phyloP scores from a whole-genome alignment of 2,888 invertebrate genomes.

The Eugnorisma glareosa region DNA sequence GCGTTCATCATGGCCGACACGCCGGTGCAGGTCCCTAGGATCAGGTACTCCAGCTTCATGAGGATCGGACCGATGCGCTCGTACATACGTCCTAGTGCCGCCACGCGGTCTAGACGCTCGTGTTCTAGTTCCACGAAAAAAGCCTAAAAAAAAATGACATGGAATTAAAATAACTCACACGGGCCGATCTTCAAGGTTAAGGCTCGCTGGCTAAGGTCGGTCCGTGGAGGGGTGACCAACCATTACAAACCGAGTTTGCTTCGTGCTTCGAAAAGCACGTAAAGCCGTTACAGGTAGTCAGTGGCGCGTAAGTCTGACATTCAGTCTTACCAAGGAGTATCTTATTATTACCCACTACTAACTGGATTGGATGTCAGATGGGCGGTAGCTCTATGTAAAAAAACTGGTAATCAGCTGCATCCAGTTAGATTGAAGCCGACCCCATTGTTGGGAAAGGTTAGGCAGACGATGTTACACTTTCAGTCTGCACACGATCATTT shows the following conservation, averaged over 20 bases:
- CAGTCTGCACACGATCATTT: too few species aligned
- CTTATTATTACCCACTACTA: neutral
- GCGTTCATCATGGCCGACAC: slow-evolving; percentile 93
- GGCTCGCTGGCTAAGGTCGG: neutral
- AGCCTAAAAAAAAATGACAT: slow-evolving; percentile 81
- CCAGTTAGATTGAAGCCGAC: neutral
- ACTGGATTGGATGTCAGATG: neutral
- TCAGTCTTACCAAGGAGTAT: neutral
- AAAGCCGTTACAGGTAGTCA: neutral
- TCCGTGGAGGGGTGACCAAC: neutral
- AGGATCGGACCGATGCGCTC: slow-evolving; percentile 95
- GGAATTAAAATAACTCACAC: neutral
- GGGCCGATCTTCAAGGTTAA: neutral
- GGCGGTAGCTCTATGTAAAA: neutral
- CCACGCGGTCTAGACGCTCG: slow-evolving; percentile 92
- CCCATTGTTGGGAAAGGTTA: too few species aligned
- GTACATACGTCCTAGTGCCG: slow-evolving; percentile 93
- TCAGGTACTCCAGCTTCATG: slow-evolving; percentile 96
- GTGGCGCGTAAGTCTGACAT: neutral
- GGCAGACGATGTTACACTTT: too few species aligned
- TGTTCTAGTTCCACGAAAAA: slow-evolving; percentile 94
- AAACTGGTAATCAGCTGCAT: neutral
- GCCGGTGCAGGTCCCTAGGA: slow-evolving; percentile 95
- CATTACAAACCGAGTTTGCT: neutral
- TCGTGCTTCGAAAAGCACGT: neutral